phyloP scores from a whole-genome alignment of 1,140 invertebrate species.

The Lasioglossum albipes region DNA sequence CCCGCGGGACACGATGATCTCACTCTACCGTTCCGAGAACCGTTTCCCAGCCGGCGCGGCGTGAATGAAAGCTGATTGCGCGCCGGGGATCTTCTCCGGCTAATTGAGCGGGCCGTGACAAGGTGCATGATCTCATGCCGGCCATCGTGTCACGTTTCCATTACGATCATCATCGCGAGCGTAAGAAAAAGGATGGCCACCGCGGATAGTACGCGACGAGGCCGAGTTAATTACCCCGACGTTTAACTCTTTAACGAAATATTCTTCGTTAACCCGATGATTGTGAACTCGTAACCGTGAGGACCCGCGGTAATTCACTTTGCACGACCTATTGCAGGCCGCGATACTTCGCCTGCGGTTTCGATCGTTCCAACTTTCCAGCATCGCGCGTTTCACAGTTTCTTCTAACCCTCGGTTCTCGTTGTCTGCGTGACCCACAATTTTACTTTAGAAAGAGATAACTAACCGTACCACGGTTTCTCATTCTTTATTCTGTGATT shows the following conservation, averaged over 20 bases:
- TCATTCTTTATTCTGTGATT: too few species aligned
- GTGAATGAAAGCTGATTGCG: conserved; percentile 61
- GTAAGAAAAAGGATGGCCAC: not conserved
- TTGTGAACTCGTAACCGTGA: not conserved
- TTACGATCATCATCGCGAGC: conserved; percentile 7
- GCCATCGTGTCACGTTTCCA: conserved; percentile 24
- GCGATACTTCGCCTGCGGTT: not conserved
- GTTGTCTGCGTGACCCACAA: too few species aligned
- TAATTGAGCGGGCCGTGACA: conserved; percentile 50
- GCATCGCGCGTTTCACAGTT: too few species aligned
- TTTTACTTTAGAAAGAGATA: too few species aligned
- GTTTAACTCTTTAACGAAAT: conserved; percentile 1
- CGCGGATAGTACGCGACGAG: conserved; percentile 1
- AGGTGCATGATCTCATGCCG: conserved; percentile 61
- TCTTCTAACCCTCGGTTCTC: too few species aligned
- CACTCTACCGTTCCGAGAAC: conserved; percentile 51
- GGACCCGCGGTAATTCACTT: not conserved
- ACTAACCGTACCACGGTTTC: too few species aligned
- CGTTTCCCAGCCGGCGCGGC: conserved; percentile 11
- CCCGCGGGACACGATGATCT: conserved; percentile 45
- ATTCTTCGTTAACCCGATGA: not conserved
- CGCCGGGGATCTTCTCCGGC: conserved; percentile 51
- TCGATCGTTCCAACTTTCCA: not conserved
- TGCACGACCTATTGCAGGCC: not conserved
- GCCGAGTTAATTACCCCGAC: not conserved